phyloP scores from a whole-genome alignment of 2,888 invertebrate genomes.

The Cheilosia vulpina region DNA sequence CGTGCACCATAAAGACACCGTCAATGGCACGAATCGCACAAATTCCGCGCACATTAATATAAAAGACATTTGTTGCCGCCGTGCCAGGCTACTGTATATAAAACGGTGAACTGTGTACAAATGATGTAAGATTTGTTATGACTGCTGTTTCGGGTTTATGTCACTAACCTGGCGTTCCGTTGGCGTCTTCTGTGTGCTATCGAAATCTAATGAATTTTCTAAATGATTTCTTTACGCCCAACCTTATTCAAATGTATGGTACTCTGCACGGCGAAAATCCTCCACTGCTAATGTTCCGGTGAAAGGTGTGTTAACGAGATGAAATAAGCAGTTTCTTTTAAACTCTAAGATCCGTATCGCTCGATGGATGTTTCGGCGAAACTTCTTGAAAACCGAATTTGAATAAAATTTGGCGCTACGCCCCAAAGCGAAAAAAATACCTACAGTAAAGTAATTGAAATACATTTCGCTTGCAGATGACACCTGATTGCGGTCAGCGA shows the following conservation, averaged over 20 bases:
- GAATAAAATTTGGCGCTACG: slow-evolving; percentile 11
- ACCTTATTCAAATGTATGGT: background rate
- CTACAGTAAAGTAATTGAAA: background rate
- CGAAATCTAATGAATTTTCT: background rate
- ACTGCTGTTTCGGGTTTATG: slow-evolving; percentile 23
- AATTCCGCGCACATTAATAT: slow-evolving; percentile 23
- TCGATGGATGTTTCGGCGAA: slow-evolving; percentile 11
- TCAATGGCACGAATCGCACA: slow-evolving; percentile 55
- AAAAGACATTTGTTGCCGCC: background rate
- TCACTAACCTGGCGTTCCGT: background rate
- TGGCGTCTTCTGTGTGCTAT: background rate
- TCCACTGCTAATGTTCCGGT: background rate
- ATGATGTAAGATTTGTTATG: slow-evolving; percentile 16
- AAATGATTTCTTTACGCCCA: background rate
- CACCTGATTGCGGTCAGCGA: background rate
- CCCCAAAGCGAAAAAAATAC: slow-evolving; percentile 8
- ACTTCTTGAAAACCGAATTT: background rate
- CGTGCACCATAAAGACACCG: slow-evolving; percentile 59
- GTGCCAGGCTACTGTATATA: background rate
- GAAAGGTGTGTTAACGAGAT: slow-evolving; percentile 24
- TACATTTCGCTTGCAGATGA: background rate
- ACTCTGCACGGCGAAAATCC: background rate
- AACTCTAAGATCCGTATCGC: background rate
- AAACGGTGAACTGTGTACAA: background rate
- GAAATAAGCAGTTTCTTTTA: slow-evolving; percentile 12